Percentiles rank a stretch among this genome's conserved stretches.
phyloP scores from a whole-genome alignment of 1,140 invertebrate genomes.

The Meteorus sp. region DNA sequence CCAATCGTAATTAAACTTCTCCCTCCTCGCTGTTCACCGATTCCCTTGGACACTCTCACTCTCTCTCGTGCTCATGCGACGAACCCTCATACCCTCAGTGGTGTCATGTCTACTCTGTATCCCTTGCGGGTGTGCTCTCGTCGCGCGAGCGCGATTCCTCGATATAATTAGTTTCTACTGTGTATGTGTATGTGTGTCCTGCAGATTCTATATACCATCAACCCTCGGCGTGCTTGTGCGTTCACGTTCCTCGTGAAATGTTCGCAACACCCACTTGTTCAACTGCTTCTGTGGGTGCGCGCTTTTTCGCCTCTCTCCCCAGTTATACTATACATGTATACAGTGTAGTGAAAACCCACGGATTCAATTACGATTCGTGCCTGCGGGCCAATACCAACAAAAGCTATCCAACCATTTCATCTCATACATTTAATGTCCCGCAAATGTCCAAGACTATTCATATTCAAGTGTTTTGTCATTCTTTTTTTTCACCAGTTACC shows the following conservation, averaged over 20 bases:
- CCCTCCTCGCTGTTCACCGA: slow-evolving; percentile 14
- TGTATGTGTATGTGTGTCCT: too few relatives aligned
- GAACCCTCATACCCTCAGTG: too few relatives aligned
- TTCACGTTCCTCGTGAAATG: slow-evolving; percentile 37
- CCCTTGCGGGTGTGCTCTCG: background rate
- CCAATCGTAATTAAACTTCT: slow-evolving; percentile 45
- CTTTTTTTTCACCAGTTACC: too few relatives aligned
- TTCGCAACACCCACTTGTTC: slow-evolving; percentile 33
- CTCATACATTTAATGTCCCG: too few relatives aligned
- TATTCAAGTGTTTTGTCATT: too few relatives aligned
- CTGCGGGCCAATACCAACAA: slow-evolving; percentile 29
- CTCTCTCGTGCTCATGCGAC: slow-evolving; percentile 8
- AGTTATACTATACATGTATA: too few relatives aligned
- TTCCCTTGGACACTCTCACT: slow-evolving; percentile 17
- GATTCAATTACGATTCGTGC: slow-evolving; percentile 45
- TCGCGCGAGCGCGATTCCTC: slow-evolving; percentile 22
- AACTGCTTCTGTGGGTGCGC: slow-evolving; percentile 39
- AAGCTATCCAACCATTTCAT: slow-evolving; percentile 27
- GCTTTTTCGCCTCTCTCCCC: slow-evolving; percentile 39
- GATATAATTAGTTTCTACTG: slow-evolving; percentile 44
- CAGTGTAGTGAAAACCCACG: too few relatives aligned
- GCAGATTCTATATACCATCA: too few relatives aligned
- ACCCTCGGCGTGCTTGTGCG: slow-evolving; percentile 14
- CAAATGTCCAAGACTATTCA: too few relatives aligned
- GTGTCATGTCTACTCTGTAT: too few relatives aligned